Base-by-base conservation (phyloP, 2,113 vertebrate genomes). In the Tetrax tetrax region DNA sequence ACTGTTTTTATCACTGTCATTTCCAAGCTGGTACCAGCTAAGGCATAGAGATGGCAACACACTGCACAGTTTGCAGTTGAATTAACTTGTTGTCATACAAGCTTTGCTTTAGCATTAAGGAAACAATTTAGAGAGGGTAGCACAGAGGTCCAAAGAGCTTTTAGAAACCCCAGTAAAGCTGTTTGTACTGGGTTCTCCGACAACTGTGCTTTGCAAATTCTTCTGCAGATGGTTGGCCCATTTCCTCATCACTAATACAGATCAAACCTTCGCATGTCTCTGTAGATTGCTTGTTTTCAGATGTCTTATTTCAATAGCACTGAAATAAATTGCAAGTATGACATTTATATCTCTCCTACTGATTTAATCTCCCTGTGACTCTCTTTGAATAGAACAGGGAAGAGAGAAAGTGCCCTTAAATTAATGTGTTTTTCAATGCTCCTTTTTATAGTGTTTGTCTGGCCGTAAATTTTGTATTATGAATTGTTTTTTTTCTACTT, bases 251-350 rank as follows among this genome's bases (percentile, higher is more conserved):
- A 65, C 70, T 33, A n/a, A 38, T 72, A 89, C 21, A 72, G 56
- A 92, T 65, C 70, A 92, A 53, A 10, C 19, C 29, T 87, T 85
- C 87, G 25, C 70, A 68, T 87, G 61, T 83, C 31, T 82, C 43
- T 90, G 33, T 51, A 80, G 47, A 66, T 74, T 91, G 57, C 56
- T 93, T 94, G 59, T 93, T 96, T 96, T 83, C 50, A 86, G 25
- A 91, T 45, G n/a, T n/a, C 50, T 94, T 90, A 60, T 87, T 92
- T 96, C 93, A 94, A 88, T 48, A 88, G 21, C 50, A 94, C n/a
- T 83, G 54, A 86, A 95, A 93, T 83, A 95, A 96, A 95, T 90
- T 93, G 68, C 50, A 80, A 86, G 50, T 74, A 83, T 96, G 96
- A 94, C 92, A 92, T 95, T 95, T 94, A 83, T 89, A 70, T 88